Evolutionary conservation across 2,797 vertebrate genomes (phyloP), one percentile per base, ranked within the genome.

Genomic region (Gobio occitaniae): DNA sequence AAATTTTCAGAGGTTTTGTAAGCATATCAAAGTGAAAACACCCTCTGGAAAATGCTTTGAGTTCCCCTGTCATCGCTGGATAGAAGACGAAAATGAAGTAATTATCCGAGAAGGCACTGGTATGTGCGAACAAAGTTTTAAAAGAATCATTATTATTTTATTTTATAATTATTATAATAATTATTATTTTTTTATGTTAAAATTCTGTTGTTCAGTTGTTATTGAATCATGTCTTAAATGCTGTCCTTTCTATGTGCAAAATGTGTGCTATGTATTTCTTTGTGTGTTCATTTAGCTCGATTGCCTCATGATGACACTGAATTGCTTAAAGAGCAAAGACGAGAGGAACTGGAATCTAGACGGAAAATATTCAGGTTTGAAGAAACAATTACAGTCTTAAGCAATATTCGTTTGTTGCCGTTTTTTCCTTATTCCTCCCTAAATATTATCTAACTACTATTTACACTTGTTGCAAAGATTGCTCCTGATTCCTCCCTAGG

Each of bases 1-100:
- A 65, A 94, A 95, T 0, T 97, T 98, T 16, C 96, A 98, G 91
- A 99, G 98, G 98, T 98, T 97, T 93, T 97, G 98, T 83, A 96
- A 91, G 89, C 96, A 97, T 71, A 65, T 99, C 89, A 97, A 97
- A 0, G 94, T 99, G 79, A 98, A 98, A 92, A 97, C 96, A 0
- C 97, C 98, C 0, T 1, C 47, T 0, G 98, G 97, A 80, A 97
- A 99, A 15, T 95, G 97, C 63, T 17, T 32, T 3, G 29, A 66
- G 29, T 66, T 66, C 15, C 63, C 63, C 29, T 66, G 29, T 17
- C 56, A 7, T 97, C 95, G 95, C 59, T 99, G 98, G 98, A 93
- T 99, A 88, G 94, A 95, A 0, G 96, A 95, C 2, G 95, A 98
- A 56, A 97, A 95, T 15, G 97, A 98, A 85, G 90, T 99, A 21